These are phyloP conservation scores for Drosophila santomea DNA, from an alignment of 1,140 invertebrate genomes.

Conservation along the genomic window DNA sequence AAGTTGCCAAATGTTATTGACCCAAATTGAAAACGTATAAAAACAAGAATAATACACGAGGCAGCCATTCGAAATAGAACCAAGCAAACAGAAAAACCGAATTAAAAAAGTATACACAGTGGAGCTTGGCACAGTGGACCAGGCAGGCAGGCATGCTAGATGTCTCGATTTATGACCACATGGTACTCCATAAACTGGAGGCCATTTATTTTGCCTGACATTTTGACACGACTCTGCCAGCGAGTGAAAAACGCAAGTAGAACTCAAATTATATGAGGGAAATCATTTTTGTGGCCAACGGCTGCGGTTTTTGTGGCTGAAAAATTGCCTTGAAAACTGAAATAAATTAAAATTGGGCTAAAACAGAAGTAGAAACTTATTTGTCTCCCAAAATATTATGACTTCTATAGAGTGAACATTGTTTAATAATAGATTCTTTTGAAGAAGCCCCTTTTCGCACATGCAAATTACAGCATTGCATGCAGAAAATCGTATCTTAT, in stretches of 20 bases:
- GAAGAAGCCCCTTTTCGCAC: too few species aligned
- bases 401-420: conserved; percentile 7
- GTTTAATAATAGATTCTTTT: not conserved
- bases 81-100: conserved; percentile 36
- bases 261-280: conserved; percentile 16
- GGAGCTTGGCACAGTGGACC: conserved; percentile 17
- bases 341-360: conserved; percentile 16
- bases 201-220: conserved; percentile 53
- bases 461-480: too few species aligned
- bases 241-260: conserved; percentile 46
- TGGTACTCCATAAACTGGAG: conserved; percentile 28
- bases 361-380: not conserved
- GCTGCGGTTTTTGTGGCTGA: conserved; percentile 21
- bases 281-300: conserved; percentile 22
- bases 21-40: conserved; percentile 64
- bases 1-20: conserved; percentile 82
- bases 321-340: conserved; percentile 12
- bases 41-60: conserved; percentile 30
- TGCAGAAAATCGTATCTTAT: conserved; percentile 26
- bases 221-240: conserved; percentile 35
- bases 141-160: conserved; percentile 5
- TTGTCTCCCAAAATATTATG: too few species aligned
- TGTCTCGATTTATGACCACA: conserved; percentile 50
- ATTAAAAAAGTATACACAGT: conserved; percentile 30
- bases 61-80: conserved; percentile 63